phyloP scores from a whole-genome alignment of 1,140 invertebrate genomes.

The Mycetomoellerius zeteki region DNA sequence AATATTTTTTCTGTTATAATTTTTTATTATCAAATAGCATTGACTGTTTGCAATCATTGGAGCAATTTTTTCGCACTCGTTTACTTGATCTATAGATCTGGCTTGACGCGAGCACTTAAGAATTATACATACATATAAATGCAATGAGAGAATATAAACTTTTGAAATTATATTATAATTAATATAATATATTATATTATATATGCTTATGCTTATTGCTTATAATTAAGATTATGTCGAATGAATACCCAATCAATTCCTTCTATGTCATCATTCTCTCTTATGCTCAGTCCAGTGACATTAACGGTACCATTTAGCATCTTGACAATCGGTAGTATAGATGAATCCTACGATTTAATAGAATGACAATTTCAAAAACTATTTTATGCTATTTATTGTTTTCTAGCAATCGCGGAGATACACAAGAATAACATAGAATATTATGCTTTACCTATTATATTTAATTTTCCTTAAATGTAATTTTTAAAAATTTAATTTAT shows the following conservation, averaged over 20 bases:
- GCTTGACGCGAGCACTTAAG: too few relatives aligned
- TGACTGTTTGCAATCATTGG: too few relatives aligned
- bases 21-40: too few relatives aligned
- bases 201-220: background rate
- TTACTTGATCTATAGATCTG: too few relatives aligned
- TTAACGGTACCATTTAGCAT: slow-evolving; percentile 53
- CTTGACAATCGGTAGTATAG: slow-evolving; percentile 38
- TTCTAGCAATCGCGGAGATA: background rate
- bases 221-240: background rate
- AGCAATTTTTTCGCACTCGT: too few relatives aligned
- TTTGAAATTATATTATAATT: slow-evolving; percentile 1
- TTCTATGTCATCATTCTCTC: slow-evolving; percentile 27
- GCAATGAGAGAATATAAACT: background rate
- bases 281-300: slow-evolving; percentile 66
- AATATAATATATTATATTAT: background rate
- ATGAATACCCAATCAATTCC: slow-evolving; percentile 65
- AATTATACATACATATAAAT: too few relatives aligned
- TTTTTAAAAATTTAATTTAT: background rate
- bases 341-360: slow-evolving; percentile 56
- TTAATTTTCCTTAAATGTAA: background rate
- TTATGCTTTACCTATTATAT: background rate
- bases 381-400: too few relatives aligned
- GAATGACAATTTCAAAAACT: slow-evolving; percentile 49
- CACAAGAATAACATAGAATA: background rate
- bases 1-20: too few relatives aligned